Evolutionary conservation across 1,140 invertebrate genomes (phyloP), one percentile per base, ranked within the genome.

Genomic region (Drosophila persimilis): DNA sequence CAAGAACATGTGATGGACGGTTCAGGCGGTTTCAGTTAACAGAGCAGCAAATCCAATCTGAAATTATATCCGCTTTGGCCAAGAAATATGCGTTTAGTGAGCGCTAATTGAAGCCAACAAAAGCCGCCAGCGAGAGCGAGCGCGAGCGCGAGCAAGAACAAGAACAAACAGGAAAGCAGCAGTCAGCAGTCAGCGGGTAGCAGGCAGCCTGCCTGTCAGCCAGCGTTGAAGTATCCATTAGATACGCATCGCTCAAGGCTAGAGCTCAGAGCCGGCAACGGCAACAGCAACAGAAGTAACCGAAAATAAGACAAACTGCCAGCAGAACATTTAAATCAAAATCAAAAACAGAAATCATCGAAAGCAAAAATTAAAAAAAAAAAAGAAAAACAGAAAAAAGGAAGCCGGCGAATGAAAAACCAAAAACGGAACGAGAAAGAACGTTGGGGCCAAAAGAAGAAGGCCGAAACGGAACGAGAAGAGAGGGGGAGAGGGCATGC

Each of bases 201-300:
- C 31, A 9, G 59, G 51, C 39, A 48, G 50, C 20, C 65, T 67
- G 64, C 20, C 65, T 67, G 64, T 67, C 60, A 67, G 44, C 11
- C 65, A 41, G 80, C 70, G 77, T 86, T 85, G 77, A 86, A 74
- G 77, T 85, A 86, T 86, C 65, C 77, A 85, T 85, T 86, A 86
- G 81, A 86, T 85, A 85, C 81, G 73, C 69, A 70, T 61, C 41
- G 80, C 80, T 80, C 73, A 71, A 64, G 79, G 79, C 77, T 69
- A 79, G 73, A 41, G 59, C 80, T 58, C 41, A 81, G 54, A 48
- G 63, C 63, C 63, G 17, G 45, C 45, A 31, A 31, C 31, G 31
- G 46, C 41, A 55, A 66, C 47, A 62, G 46, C 41, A 55, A 66
- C 47, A 62, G 60, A 73, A 61, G 59, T 60, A 74, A 72, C 56